A percentile compares a stretch with the other conserved stretches of the same genome.
Evolutionary conservation across 2,888 invertebrate genomes (phyloP).

Genomic region (Pilophorus perplexus): DNA sequence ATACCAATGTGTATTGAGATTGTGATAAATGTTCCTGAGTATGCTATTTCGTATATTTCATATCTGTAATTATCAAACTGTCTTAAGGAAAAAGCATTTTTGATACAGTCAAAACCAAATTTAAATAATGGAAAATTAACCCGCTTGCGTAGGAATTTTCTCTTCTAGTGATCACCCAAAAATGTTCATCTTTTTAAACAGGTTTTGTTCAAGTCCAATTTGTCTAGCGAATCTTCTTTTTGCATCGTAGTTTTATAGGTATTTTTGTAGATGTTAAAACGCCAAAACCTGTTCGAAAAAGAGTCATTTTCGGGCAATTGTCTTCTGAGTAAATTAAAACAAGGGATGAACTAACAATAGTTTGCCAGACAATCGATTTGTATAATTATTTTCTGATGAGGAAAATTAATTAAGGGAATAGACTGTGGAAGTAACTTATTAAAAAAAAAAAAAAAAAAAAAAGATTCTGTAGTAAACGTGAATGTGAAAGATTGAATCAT

Average conservation of each 20-base stretch:
- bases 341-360: neutral
- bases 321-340: neutral
- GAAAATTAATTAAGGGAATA: slow-evolving; percentile 12
- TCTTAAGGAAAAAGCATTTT: slow-evolving; percentile 12
- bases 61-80: neutral
- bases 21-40: slow-evolving; percentile 37
- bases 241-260: no score
- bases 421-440: slow-evolving; percentile 26
- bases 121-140: no score
- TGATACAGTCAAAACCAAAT: slow-evolving; percentile 3
- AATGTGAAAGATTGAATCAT: neutral
- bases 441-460: neutral
- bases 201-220: no score
- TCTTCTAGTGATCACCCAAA: no score
- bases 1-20: slow-evolving; percentile 14
- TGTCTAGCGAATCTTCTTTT: no score
- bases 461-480: neutral
- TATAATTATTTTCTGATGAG: slow-evolving; percentile 25
- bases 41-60: neutral
- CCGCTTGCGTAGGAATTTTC: no score
- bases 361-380: slow-evolving; percentile 36
- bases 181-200: no score
- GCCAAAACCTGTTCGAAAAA: no score
- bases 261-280: no score
- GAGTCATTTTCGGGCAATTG: neutral